Evolutionary conservation across 2,797 vertebrate genomes (phyloP).

Genomic region (Poeciliopsis gracilis): DNA sequence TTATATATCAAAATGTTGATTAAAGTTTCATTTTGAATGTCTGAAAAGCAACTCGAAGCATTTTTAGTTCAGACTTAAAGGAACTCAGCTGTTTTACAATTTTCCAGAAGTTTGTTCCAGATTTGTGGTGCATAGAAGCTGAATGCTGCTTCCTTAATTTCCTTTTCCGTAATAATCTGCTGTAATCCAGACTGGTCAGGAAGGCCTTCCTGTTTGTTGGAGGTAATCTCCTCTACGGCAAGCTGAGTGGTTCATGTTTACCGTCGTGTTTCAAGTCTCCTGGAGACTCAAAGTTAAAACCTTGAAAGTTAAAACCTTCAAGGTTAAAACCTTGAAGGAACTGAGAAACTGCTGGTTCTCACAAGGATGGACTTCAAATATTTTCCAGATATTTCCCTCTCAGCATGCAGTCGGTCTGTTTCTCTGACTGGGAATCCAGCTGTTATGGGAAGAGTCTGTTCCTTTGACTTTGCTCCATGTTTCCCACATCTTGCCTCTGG

Average conservation of each 20-base stretch:
- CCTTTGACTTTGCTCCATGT: constrained; percentile 79
- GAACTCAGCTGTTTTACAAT: too few relatives aligned
- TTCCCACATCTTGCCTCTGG: constrained; percentile 69
- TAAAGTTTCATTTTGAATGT: too few relatives aligned
- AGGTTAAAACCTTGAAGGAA: constrained; percentile 18
- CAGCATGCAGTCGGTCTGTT: constrained; percentile 37
- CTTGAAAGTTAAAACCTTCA: constrained; percentile 12
- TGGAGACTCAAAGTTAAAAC: constrained; percentile 10
- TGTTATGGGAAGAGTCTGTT: constrained; percentile 79
- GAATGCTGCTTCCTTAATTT: too few relatives aligned
- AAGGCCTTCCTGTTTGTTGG: constrained; percentile 5
- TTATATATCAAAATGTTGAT: too few relatives aligned
- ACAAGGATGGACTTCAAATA: constrained; percentile 37
- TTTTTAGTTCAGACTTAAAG: too few relatives aligned
- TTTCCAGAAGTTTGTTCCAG: too few relatives aligned
- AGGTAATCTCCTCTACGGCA: constrained; percentile 39
- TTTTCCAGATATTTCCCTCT: constrained; percentile 35
- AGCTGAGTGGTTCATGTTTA: constrained; percentile 44
- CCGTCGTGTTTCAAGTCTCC: constrained; percentile 29
- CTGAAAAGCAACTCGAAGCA: too few relatives aligned
- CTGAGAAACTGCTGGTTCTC: constrained; percentile 22
- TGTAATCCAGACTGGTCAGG: not conserved
- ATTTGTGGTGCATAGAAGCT: too few relatives aligned
- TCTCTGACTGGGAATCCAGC: constrained; percentile 79
- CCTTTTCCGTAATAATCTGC: too few relatives aligned